phyloP scores from a whole-genome alignment of 2,888 invertebrate genomes.

The Cryptocheilus praepositus region DNA sequence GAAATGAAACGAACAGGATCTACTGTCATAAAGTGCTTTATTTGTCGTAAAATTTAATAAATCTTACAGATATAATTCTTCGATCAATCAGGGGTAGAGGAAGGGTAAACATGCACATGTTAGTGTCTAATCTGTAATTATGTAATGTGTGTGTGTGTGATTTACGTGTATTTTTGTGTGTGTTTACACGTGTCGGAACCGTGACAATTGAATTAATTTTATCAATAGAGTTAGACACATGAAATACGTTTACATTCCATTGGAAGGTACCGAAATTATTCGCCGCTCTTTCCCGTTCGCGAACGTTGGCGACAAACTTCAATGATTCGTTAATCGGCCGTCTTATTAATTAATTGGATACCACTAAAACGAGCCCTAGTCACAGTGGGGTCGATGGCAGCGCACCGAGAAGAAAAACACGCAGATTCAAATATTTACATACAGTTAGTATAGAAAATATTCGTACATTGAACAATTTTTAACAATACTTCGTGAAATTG shows the following conservation, averaged over 20 bases:
- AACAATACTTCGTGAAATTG: too few species aligned
- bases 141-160: too few species aligned
- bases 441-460: too few species aligned
- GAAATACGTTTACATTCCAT: constrained; percentile 58
- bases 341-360: not conserved
- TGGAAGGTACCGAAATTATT: constrained; percentile 59
- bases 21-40: constrained; percentile 65
- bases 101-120: constrained; percentile 4
- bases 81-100: constrained; percentile 4
- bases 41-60: constrained; percentile 67
- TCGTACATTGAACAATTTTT: too few species aligned
- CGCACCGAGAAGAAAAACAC: too few species aligned
- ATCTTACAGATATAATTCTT: constrained; percentile 55
- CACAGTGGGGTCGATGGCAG: too few species aligned
- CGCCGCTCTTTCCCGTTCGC: constrained; percentile 29
- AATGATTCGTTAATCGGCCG: not conserved
- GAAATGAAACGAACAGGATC: not conserved
- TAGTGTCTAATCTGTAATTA: not conserved
- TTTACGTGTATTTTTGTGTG: too few species aligned
- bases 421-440: too few species aligned
- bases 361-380: too few species aligned
- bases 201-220: constrained; percentile 1
- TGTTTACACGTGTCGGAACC: not conserved
- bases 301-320: constrained; percentile 1
- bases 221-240: constrained; percentile 50